Evolutionary conservation across 2,797 vertebrate species (phyloP).

Genomic region (Zalophus californianus): DNA sequence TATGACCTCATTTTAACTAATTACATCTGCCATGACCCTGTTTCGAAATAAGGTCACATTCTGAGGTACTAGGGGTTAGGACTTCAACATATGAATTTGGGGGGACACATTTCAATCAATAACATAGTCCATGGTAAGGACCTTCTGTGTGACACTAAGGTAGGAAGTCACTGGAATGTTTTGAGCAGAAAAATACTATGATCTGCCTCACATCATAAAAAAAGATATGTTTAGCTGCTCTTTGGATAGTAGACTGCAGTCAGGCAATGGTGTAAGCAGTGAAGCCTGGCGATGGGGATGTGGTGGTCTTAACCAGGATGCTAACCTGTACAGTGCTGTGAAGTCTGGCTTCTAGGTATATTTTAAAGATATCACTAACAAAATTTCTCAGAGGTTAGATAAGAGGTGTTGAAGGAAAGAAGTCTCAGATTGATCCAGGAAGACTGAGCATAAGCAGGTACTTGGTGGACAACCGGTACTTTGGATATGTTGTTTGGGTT

Average conservation of each 20-base stretch:
- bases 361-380: background rate
- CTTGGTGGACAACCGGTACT: background rate
- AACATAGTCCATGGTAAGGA: background rate
- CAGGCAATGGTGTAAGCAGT: background rate
- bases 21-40: background rate
- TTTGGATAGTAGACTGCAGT: too few relatives aligned
- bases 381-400: background rate
- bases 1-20: background rate
- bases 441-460: background rate
- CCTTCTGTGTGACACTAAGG: background rate
- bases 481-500: background rate
- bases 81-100: background rate
- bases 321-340: background rate
- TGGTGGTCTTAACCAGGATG: background rate
- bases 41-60: background rate
- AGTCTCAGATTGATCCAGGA: background rate
- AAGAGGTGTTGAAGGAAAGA: background rate
- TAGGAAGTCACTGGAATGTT: background rate
- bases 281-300: too few relatives aligned
- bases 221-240: background rate
- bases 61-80: background rate
- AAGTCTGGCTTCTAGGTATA: background rate
- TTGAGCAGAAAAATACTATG: background rate
- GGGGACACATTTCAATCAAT: background rate
- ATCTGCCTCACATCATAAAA: background rate